phyloP scores from a whole-genome alignment of 2,797 vertebrate genomes.

The Aulostomus chinensis region DNA sequence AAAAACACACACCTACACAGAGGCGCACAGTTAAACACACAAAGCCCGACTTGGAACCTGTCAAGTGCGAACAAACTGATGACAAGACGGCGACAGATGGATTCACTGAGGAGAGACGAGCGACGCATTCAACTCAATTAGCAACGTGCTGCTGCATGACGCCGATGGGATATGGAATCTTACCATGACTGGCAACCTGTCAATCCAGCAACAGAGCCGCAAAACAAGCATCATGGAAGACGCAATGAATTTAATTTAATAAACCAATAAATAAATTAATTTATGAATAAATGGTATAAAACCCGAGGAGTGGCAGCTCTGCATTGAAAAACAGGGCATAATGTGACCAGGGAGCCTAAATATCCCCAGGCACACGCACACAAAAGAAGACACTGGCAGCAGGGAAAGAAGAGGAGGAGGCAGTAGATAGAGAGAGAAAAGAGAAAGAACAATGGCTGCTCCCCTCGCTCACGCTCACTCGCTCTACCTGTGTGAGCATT shows the following conservation, averaged over 20 bases:
- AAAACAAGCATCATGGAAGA: conserved; percentile 66
- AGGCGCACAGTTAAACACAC: conserved; percentile 71
- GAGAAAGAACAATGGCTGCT: conserved; percentile 68
- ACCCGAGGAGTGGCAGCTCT: conserved; percentile 57
- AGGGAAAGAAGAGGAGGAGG: conserved; percentile 33
- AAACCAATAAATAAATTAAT: conserved; percentile 75
- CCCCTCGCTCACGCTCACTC: conserved; percentile 47
- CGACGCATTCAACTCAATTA: conserved; percentile 81
- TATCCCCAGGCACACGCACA: conserved; percentile 38
- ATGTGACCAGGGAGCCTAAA: conserved; percentile 69
- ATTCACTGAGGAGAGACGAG: conserved; percentile 75
- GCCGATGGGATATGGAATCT: conserved; percentile 73
- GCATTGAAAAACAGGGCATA: conserved; percentile 63
- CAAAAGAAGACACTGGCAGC: conserved; percentile 50
- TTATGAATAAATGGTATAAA: conserved; percentile 69
- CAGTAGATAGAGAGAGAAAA: conserved; percentile 31
- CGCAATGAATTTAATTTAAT: conserved; percentile 68
- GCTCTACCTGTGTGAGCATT: conserved; percentile 59
- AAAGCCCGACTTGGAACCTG: conserved; percentile 70
- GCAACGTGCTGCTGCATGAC: conserved; percentile 72
- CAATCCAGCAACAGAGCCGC: conserved; percentile 70
- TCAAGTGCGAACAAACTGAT: conserved; percentile 76
- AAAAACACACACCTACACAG: conserved; percentile 63
- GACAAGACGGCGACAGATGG: conserved; percentile 79
- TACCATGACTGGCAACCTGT: conserved; percentile 80